A percentile compares a stretch with the other conserved stretches of the same genome.
phyloP scores from a whole-genome alignment of 2,113 vertebrate species.

The Pseudorhombus dupliciocellatus region DNA sequence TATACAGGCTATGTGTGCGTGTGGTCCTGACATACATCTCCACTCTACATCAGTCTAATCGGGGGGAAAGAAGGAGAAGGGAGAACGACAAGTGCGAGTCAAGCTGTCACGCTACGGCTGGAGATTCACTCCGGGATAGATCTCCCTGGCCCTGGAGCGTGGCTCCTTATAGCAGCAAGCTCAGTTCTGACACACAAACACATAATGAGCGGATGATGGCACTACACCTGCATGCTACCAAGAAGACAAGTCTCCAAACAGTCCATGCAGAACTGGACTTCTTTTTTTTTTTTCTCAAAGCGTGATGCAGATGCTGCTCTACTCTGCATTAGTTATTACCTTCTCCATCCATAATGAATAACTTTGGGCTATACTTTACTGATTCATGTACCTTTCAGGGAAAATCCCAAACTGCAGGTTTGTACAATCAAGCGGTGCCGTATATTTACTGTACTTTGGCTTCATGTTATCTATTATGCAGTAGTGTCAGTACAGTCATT shows the following conservation, averaged over 20 bases:
- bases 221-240: constrained; percentile 36
- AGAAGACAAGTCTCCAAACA: not conserved
- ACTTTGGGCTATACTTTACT: not conserved
- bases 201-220: constrained; percentile 19
- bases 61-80: constrained; percentile 49
- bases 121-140: constrained; percentile 60
- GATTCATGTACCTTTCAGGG: constrained; percentile 13
- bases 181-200: constrained; percentile 30
- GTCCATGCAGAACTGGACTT: not conserved
- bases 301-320: not conserved
- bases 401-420: not conserved
- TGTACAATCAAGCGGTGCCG: not conserved
- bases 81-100: constrained; percentile 70
- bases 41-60: constrained; percentile 59
- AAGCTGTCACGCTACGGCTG: constrained; percentile 70
- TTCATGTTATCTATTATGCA: constrained; percentile 16
- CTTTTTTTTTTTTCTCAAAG: constrained; percentile 6
- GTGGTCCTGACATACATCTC: constrained; percentile 42
- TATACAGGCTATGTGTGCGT: not conserved
- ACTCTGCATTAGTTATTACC: not conserved
- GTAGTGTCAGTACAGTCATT: constrained; percentile 3
- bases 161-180: constrained; percentile 66
- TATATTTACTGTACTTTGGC: constrained; percentile 20
- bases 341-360: constrained; percentile 17
- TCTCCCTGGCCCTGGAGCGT: constrained; percentile 51